Base-by-base conservation (phyloP, 2,113 vertebrate genomes). In the Sapayoa aenigma region DNA sequence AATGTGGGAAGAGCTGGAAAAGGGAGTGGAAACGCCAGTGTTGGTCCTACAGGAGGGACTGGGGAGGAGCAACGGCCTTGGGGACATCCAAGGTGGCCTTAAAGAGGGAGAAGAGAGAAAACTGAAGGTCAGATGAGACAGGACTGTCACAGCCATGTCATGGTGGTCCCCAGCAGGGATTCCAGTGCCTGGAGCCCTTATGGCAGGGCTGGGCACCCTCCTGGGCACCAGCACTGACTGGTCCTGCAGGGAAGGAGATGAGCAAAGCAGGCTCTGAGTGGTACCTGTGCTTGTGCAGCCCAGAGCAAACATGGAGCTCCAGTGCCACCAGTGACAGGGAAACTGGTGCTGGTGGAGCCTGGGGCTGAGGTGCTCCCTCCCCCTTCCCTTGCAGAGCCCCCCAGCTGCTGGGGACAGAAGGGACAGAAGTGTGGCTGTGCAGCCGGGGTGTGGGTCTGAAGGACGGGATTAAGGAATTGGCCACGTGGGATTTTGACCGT, bases 61-160 rank as follows among this genome's bases (percentile, higher is more conserved):
- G 44, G 16, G 22, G 60, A 56, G 49, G 30, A 84, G 37, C n/a
- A 44, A 5, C 17, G 15, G 31, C 25, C 52, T 25, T 67, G 56
- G 53, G 35, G 52, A 23, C 25, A 55, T 27, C 33, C 25, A 17
- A 14, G 30, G 30, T 52, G 53, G 21, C 21, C 35, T 25, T 14
- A 30, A 18, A 24, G 39, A 55, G 47, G 19, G 11, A 46, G 13
- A 28, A 20, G 53, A 53, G 19, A 39, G 10, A 25, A 39, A 59
- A 44, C 23, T 75, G 39, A 31, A 84, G 28, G 66, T 49, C 56
- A 39, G 11, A 42, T 12, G 56, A 37, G 12, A 33, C 22, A 11
- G 3, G 33, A 10, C 73, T 10, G 7, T 10, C 41, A 30, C 11
- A 14, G 5, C 9, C 13, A 19, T 1, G 4, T 24, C 22, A 2